These are phyloP conservation scores for Erythrolamprus reginae DNA, from an alignment of 2,113 vertebrate species.

Conservation along the genomic window DNA sequence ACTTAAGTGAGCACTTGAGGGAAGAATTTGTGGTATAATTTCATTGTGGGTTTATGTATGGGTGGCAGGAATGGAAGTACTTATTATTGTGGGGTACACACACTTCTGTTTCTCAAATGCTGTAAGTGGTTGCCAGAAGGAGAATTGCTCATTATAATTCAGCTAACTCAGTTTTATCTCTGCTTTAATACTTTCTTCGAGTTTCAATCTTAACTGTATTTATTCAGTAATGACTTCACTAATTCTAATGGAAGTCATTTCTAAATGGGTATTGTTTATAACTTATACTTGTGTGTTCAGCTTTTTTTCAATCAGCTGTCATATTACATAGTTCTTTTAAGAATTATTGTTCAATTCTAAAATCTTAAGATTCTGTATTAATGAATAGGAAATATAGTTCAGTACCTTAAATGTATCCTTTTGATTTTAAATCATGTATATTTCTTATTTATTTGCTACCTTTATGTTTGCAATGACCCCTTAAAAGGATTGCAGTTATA, in stretches of 20 bases:
- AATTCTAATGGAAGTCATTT: neutral
- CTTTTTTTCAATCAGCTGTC: neutral
- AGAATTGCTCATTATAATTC: neutral
- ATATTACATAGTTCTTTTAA: neutral
- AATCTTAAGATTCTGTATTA: neutral
- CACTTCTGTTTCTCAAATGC: neutral
- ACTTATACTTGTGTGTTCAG: neutral
- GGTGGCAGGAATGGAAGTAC: neutral
- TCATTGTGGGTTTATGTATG: conserved; percentile 5
- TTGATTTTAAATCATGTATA: neutral
- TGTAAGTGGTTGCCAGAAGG: neutral
- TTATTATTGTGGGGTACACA: conserved; percentile 12
- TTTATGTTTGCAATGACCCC: neutral
- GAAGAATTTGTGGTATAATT: conserved; percentile 3
- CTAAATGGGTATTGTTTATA: neutral
- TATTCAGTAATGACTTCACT: neutral
- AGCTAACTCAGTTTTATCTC: neutral
- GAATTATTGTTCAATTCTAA: neutral
- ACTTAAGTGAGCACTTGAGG: neutral
- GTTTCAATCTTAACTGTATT: neutral
- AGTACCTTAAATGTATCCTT: no score
- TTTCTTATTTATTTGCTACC: neutral
- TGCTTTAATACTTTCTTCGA: neutral
- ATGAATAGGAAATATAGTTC: neutral
- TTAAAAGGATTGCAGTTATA: neutral